Evolutionary conservation across 2,797 vertebrate species (phyloP), one percentile per base, ranked within the genome.

Genomic region (Macropus fuliginosus): DNA sequence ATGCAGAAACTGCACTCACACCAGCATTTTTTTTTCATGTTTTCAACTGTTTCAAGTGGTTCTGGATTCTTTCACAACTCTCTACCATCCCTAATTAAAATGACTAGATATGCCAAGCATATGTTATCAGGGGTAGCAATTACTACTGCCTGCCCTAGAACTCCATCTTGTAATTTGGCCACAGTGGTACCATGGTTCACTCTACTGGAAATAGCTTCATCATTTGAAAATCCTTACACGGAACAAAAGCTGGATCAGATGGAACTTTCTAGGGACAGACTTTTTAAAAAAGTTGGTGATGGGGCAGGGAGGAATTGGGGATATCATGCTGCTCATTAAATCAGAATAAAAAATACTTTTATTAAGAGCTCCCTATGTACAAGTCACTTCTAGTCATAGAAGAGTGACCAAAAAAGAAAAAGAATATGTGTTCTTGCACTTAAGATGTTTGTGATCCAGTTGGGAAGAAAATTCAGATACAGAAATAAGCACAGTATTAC

Each of bases 51-150:
- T 91, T 91, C 54, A 55, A 91, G 52, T 52, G 54, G 52, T 54
- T 16, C 54, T 91, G 52, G 90, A 55, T 91, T 55, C 34, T 54
- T 91, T 54, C 90, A 52, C 90, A 91, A 91, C 18, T 54, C 13
- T 91, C 52, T 55, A 91, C 52, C 90, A 91, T 91, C 90, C 14
- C 90, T 91, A 91, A 54, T 91, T 91, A 54, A 91, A 91, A 91
- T 91, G 1, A 91, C 52, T 91, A 91, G 52, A 91, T 91, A 91
- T 21, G 31, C 28, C 52, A 91, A 54, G 16, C 24, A 91, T 18
- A 91, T 12, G 1, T 31, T 55, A 54, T 52, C 52, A 16, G 55
- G 9, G 5, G 90, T 91, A 55, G 52, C 90, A 55, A 91, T 91
- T 55, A 91, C 52, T 91, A 29, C 52, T 55, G 29, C 13, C 54